Evolutionary conservation across 2,888 invertebrate genomes (phyloP), one percentile per base, ranked within the genome.

Genomic region (Mythimna albipuncta): DNA sequence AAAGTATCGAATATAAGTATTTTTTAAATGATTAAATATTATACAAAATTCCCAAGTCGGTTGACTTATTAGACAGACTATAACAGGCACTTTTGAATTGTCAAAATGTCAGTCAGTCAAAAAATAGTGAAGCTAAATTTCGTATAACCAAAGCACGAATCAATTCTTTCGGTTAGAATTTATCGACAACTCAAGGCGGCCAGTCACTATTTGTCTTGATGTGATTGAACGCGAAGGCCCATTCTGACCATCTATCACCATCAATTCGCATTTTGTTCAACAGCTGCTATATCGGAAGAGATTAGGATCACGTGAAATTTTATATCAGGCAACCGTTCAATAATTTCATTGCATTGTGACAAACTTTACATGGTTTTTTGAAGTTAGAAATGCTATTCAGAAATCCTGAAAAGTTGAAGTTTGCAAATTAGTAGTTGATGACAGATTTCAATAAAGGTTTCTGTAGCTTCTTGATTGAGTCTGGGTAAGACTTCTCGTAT

Each of bases 231-330:
- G 19, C 26, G n/a, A 67, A 67, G 54, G 7, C 32, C 21, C 38
- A 69, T 64, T 54, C 9, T 16, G 13, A n/a, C 44, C n/a, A 77
- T 77, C 68, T 50, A 82, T 82, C 83, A 64, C 50, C 47, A 67
- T 82, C 57, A 69, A 77, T 50, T 32, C 26, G 26, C 38, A 26
- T 35, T 69, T 71, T 72, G 59, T 68, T 65, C 65, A 71, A 66
- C 65, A 50, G 13, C 63, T 57, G 61, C 38, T 26, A 50, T 55
- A 62, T 71, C 64, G 41, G n/a, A 55, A 63, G 64, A 54, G 64
- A 65, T 81, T 68, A 64, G 21, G 32, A 64, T 65, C 58, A 63
- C 54, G 44, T 69, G 64, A 65, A 55, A 47, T 19, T 52, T 61
- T 57, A 63, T 70, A 61, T 61, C 57, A 21, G 44, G 67, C 66